Conservation (phyloP, 2,113 vertebrate genomes). For the Gasterosteus aculeatus region DNA sequence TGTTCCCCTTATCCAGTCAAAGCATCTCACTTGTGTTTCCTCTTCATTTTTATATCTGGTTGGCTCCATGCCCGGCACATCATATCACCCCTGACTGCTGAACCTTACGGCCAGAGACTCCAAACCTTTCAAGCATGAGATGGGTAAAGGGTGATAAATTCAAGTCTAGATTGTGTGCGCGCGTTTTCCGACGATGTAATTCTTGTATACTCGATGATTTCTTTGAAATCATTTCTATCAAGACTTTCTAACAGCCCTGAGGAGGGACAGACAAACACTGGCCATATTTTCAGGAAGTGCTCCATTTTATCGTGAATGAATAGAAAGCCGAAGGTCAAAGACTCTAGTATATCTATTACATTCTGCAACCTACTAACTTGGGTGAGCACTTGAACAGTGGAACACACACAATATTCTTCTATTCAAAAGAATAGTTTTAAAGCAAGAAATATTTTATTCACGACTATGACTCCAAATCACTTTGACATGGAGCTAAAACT, state of each 20-base stretch:
- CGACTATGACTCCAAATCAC: neutral
- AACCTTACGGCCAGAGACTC: constrained; percentile 51
- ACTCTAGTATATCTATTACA: neutral
- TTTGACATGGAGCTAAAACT: neutral
- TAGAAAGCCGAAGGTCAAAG: neutral
- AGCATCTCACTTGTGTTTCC: constrained; percentile 37
- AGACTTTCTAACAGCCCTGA: constrained; percentile 4
- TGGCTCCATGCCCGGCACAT: constrained; percentile 39
- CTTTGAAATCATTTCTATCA: constrained; percentile 22
- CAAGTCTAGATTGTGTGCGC: constrained; percentile 21
- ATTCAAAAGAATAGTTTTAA: neutral
- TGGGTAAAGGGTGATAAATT: constrained; percentile 30
- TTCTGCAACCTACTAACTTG: neutral
- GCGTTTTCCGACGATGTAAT: neutral
- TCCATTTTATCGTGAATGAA: constrained; percentile 2
- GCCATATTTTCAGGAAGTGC: neutral
- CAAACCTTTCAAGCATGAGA: constrained; percentile 51
- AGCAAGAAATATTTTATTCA: neutral
- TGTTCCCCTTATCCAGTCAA: constrained; percentile 45
- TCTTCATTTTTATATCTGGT: constrained; percentile 56
- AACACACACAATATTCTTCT: neutral
- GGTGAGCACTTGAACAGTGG: neutral
- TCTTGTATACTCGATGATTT: constrained; percentile 13
- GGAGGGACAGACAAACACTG: constrained; percentile 21
- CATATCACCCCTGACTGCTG: constrained; percentile 41